phyloP scores from a whole-genome alignment of 2,888 invertebrate genomes.

The Rhaphigaster nebulosa region DNA sequence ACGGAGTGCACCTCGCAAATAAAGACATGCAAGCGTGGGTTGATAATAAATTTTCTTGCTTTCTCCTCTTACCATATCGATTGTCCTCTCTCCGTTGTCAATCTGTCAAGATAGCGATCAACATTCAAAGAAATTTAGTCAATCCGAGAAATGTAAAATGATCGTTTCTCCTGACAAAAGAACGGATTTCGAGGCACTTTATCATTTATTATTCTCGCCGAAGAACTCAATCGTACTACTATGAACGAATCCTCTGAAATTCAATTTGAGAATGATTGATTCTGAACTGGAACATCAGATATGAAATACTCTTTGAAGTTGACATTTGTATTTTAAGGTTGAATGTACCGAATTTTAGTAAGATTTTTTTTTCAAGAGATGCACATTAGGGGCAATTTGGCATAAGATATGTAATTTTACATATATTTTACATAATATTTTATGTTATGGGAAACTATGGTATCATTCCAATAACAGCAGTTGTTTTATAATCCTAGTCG shows the following conservation, averaged over 20 bases:
- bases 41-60: neutral
- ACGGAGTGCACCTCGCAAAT: neutral
- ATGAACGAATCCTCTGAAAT: neutral
- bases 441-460: too few relatives aligned
- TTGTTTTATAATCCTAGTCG: too few relatives aligned
- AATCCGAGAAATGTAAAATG: neutral
- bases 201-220: neutral
- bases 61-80: conserved; percentile 42
- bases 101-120: neutral
- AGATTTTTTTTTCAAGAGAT: too few relatives aligned
- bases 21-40: conserved; percentile 4
- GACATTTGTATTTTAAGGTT: too few relatives aligned
- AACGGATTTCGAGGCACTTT: neutral
- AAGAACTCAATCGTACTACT: neutral
- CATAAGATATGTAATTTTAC: too few relatives aligned
- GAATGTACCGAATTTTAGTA: too few relatives aligned
- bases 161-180: neutral
- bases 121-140: conserved; percentile 8
- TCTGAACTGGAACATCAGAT: neutral
- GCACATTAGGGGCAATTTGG: too few relatives aligned
- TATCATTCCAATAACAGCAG: too few relatives aligned
- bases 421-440: too few relatives aligned
- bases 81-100: neutral
- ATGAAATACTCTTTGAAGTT: too few relatives aligned
- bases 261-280: neutral